phyloP scores from a whole-genome alignment of 2,888 invertebrate species.

The Metallyticus violacea region DNA sequence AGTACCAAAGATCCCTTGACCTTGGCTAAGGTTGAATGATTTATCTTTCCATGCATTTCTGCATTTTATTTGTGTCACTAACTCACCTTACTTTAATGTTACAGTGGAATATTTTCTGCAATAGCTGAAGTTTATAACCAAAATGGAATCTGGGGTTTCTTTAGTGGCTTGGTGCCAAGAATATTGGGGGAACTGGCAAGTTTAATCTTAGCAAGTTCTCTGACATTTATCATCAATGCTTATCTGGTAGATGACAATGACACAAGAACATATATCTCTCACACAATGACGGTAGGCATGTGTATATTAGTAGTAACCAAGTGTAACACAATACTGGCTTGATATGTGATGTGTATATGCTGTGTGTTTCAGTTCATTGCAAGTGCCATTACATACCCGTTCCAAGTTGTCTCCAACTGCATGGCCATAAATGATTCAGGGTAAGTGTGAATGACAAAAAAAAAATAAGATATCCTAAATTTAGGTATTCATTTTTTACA shows the following conservation, averaged over 20 bases:
- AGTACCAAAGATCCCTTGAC: not conserved
- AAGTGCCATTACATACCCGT: constrained; percentile 85
- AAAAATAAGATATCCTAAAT: too few species aligned
- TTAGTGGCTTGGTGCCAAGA: constrained; percentile 84
- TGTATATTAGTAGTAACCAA: not conserved
- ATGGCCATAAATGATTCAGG: constrained; percentile 83
- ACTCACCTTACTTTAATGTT: too few species aligned
- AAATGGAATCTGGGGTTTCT: constrained; percentile 85
- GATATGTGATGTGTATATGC: not conserved
- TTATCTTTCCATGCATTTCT: not conserved
- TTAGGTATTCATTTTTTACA: too few species aligned
- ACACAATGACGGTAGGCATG: constrained; percentile 56
- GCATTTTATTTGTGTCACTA: too few species aligned
- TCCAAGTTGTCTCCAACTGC: constrained; percentile 86
- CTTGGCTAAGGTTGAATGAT: not conserved
- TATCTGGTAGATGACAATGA: constrained; percentile 72
- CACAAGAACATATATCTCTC: constrained; percentile 54
- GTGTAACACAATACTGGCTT: not conserved
- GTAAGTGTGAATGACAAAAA: constrained; percentile 49
- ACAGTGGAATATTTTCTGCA: constrained; percentile 70
- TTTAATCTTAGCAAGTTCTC: constrained; percentile 70
- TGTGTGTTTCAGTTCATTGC: constrained; percentile 64
- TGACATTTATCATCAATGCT: constrained; percentile 76
- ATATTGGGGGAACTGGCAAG: constrained; percentile 80
- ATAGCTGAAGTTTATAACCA: constrained; percentile 77